phyloP scores from a whole-genome alignment of 2,888 invertebrate species.

The Anorthoa munda region DNA sequence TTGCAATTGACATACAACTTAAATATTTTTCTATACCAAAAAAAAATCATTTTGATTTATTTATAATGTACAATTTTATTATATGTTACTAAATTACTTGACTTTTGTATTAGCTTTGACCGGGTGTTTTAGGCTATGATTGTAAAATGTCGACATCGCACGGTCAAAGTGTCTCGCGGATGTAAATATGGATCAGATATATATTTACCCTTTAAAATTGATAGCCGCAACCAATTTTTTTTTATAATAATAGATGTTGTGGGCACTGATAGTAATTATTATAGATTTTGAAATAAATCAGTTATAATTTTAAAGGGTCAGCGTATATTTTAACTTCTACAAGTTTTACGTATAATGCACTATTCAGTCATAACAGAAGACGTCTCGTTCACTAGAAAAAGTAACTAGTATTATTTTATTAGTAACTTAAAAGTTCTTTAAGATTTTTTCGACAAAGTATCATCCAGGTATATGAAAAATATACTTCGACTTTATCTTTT shows the following conservation, averaged over 20 bases:
- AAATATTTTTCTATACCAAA: slow-evolving; percentile 45
- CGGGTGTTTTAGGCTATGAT: slow-evolving; percentile 57
- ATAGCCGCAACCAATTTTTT: slow-evolving; percentile 3
- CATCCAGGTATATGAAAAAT: too few relatives aligned
- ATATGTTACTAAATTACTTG: slow-evolving; percentile 50
- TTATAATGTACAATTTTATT: slow-evolving; percentile 19
- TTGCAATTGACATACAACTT: slow-evolving; percentile 12
- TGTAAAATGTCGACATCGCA: slow-evolving; percentile 40
- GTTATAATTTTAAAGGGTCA: slow-evolving; percentile 43
- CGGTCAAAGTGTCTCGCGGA: slow-evolving; percentile 22
- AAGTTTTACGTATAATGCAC: slow-evolving; percentile 48
- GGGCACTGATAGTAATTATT: slow-evolving; percentile 11
- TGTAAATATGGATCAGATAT: slow-evolving; percentile 33
- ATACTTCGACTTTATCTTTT: too few relatives aligned
- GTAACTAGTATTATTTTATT: not conserved
- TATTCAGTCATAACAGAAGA: slow-evolving; percentile 51
- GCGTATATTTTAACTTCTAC: slow-evolving; percentile 35
- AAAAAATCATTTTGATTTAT: slow-evolving; percentile 4
- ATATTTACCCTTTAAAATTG: slow-evolving; percentile 45
- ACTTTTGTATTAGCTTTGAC: slow-evolving; percentile 19
- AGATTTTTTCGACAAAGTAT: not conserved
- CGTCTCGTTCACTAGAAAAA: slow-evolving; percentile 48
- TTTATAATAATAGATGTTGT: slow-evolving; percentile 10
- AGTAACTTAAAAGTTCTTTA: not conserved
- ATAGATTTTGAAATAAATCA: slow-evolving; percentile 20